Evolutionary conservation across 2,888 invertebrate species (phyloP), one percentile per base, ranked within the genome.

Genomic region (Rhopalosiphum nymphaeae): DNA sequence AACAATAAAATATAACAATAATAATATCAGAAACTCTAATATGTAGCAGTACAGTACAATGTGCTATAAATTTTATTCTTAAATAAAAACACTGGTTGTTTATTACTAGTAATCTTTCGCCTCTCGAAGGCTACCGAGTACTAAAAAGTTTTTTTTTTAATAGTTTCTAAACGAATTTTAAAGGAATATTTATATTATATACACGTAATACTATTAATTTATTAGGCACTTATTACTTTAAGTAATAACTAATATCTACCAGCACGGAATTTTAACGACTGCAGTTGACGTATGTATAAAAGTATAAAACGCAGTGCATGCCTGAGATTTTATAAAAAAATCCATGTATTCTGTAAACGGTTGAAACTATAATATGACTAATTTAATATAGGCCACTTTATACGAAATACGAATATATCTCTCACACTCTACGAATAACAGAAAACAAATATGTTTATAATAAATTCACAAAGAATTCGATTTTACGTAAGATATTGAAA

Each of bases 1-100:
- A 44, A 56, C 5, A 29, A 91, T 42, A 85, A 36, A 78, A 78
- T 78, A 61, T 46, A 61, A 61, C 29, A 89, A 57, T 57, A 67
- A 78, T 36, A 36, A 78, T 78, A 78, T 78, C 78, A 78, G 36
- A 78, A 78, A 78, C 78, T 78, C 21, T 78, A 78, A 78, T 78
- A 36, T 78, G 21, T 36, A 67, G n/a, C n/a, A 67, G n/a, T 5
- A n/a, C 9, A 78, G 36, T 36, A 78, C 36, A 36, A 36, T 36
- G 36, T 10, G 2, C 21, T 36, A 25, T 25, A 78, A 36, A 78
- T 78, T 9, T 21, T 78, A 36, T 78, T 36, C 36, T 78, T 78
- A 36, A n/a, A n/a, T 78, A 78, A 78, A 78, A 78, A 78, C 78
- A 78, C 36, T 78, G 2, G 7, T 16, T 3, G 78, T 78, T 78